Percentiles rank a stretch among this genome's conserved stretches.
Conservation (phyloP, 2,113 vertebrate genomes). For the Coptodon rendalli region DNA sequence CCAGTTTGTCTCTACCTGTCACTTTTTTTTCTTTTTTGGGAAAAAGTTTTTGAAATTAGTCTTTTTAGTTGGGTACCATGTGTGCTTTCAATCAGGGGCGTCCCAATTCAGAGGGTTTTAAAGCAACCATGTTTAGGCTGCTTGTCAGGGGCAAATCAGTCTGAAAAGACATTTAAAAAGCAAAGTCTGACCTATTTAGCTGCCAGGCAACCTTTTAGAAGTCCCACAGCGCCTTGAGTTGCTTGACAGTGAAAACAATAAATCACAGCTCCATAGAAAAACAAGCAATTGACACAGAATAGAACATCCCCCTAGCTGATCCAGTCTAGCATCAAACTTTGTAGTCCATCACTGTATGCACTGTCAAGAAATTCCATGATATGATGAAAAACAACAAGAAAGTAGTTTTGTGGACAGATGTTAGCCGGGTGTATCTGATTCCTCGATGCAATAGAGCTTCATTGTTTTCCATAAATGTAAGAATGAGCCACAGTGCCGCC, state of each 20-base stretch:
- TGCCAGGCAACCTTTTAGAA: background rate
- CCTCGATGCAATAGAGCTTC: background rate
- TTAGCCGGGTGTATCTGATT: background rate
- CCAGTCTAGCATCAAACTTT: background rate
- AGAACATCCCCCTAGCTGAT: background rate
- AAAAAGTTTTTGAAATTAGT: background rate
- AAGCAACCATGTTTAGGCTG: background rate
- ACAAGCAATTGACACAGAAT: background rate
- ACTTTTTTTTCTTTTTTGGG: background rate
- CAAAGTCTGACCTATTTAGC: background rate
- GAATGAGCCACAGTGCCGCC: accelerated
- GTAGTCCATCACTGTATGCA: background rate
- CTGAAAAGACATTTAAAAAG: background rate
- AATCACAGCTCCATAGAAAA: background rate
- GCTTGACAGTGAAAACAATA: background rate
- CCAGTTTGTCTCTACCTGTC: background rate
- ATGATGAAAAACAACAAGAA: background rate
- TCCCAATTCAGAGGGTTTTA: background rate
- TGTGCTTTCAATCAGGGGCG: background rate
- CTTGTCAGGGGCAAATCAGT: background rate
- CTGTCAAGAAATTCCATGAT: background rate
- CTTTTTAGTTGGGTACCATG: background rate
- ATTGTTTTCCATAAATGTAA: background rate
- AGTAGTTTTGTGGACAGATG: background rate
- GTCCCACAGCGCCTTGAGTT: background rate